phyloP scores from a whole-genome alignment of 2,113 vertebrate genomes.

The Equus quagga region DNA sequence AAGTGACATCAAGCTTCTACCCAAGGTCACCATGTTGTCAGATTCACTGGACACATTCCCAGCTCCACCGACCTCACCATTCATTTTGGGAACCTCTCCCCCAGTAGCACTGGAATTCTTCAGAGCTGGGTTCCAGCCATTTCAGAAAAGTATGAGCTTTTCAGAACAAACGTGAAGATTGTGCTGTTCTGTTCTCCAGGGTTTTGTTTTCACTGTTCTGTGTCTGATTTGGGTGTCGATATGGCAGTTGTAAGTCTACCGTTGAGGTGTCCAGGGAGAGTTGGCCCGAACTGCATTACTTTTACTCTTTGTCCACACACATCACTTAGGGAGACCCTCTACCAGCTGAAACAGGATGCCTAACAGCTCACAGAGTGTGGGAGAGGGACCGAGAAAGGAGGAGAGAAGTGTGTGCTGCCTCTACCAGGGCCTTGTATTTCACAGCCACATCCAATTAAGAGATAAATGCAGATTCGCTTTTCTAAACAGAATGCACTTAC shows the following conservation, averaged over 20 bases:
- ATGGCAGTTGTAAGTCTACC: neutral
- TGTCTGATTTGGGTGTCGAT: neutral
- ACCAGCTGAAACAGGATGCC: neutral
- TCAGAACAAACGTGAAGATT: neutral
- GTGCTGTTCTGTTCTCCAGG: neutral
- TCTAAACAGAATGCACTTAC: neutral
- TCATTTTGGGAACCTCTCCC: neutral
- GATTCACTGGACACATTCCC: neutral
- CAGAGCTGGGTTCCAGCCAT: neutral
- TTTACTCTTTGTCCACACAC: neutral
- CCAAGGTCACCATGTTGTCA: conserved; percentile 47
- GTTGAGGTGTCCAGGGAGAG: neutral
- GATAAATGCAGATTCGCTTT: neutral
- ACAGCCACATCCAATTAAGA: neutral
- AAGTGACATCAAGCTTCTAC: conserved; percentile 22
- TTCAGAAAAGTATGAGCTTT: neutral
- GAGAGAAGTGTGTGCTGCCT: fast-evolving
- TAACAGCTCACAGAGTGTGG: neutral
- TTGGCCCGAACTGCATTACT: neutral
- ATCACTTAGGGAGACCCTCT: neutral
- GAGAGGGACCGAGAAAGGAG: neutral
- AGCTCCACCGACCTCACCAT: neutral
- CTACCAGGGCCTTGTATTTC: neutral
- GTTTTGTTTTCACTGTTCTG: neutral
- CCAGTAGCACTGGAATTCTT: neutral